phyloP scores from a whole-genome alignment of 2,113 vertebrate genomes.

The Pterophyllum scalare region DNA sequence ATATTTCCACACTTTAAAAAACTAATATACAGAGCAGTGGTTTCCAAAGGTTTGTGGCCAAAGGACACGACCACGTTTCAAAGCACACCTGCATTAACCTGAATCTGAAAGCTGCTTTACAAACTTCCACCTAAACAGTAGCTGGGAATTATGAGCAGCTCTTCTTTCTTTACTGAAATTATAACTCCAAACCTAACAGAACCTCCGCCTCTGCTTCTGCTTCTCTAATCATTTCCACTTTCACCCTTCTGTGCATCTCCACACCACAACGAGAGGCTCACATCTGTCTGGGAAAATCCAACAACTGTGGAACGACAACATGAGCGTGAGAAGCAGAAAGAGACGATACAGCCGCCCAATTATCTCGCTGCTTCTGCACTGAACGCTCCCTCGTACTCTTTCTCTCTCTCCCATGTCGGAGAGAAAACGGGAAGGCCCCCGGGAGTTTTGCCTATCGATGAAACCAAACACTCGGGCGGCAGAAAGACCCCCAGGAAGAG shows the following conservation, averaged over 20 bases:
- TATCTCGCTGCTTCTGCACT: slow-evolving; percentile 35
- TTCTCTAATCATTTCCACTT: background rate
- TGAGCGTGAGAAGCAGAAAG: background rate
- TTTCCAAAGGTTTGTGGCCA: background rate
- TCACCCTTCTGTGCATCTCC: background rate
- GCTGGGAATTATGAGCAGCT: background rate
- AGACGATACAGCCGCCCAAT: slow-evolving; percentile 31
- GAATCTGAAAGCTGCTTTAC: background rate
- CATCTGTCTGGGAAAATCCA: slow-evolving; percentile 52
- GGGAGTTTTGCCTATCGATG: slow-evolving; percentile 36
- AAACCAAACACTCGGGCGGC: slow-evolving; percentile 33
- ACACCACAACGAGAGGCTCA: slow-evolving; percentile 28
- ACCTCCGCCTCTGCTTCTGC: background rate
- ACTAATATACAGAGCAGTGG: accelerated
- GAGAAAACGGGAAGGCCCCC: slow-evolving; percentile 27
- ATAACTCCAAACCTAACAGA: background rate
- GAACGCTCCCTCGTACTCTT: background rate
- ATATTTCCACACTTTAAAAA: background rate
- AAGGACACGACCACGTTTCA: accelerated
- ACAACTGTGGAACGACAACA: slow-evolving; percentile 33
- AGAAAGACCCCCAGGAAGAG: background rate
- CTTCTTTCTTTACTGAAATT: background rate
- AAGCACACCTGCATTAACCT: background rate
- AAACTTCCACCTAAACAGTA: background rate
- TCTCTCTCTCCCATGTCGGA: slow-evolving; percentile 1